Conservation (phyloP, 2,113 vertebrate genomes). For the sheep (Ovis aries) region DNA sequence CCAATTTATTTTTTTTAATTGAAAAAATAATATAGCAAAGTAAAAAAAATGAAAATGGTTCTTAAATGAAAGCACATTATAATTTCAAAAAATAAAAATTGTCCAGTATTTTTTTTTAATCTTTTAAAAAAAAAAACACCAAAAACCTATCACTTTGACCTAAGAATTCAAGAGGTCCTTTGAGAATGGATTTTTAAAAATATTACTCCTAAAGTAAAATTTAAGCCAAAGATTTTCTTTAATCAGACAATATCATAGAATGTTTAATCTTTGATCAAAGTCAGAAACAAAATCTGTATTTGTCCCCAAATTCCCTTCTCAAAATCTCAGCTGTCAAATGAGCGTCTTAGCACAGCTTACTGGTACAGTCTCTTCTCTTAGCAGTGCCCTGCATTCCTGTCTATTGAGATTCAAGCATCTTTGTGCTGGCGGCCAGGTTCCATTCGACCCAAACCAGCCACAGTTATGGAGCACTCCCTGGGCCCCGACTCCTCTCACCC, state of each 20-base stretch:
- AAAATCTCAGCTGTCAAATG: neutral
- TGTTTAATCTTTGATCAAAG: neutral
- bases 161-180: neutral
- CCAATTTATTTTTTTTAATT: neutral
- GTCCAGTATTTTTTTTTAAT: neutral
- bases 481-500: neutral
- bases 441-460: neutral
- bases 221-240: slow-evolving; percentile 23
- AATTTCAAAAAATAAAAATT: neutral
- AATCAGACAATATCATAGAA: neutral
- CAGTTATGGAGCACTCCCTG: neutral
- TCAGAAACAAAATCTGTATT: neutral
- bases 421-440: neutral
- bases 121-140: neutral
- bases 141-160: neutral
- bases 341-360: neutral
- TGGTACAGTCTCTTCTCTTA: neutral
- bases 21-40: neutral
- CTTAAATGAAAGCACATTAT: neutral
- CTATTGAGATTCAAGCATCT: neutral
- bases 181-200: neutral
- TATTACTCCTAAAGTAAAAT: neutral
- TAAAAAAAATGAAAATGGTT: neutral
- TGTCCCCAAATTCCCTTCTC: neutral
- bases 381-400: neutral